Evolutionary conservation across 2,888 invertebrate species (phyloP).

Genomic region (Drosophila setosimentum): DNA sequence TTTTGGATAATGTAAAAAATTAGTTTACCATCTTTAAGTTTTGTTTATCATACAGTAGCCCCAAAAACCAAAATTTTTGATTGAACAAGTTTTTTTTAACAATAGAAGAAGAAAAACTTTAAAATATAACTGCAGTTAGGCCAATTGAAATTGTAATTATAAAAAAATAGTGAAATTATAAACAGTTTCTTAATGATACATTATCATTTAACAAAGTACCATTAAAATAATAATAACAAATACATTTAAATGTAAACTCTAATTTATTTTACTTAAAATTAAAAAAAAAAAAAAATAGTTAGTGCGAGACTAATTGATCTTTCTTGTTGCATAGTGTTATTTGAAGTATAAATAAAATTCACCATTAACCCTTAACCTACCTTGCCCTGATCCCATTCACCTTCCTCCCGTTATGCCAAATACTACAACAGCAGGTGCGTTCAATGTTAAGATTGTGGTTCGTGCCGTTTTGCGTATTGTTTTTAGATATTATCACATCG

Average conservation of each 20-base stretch:
- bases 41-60: slow-evolving; percentile 36
- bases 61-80: slow-evolving; percentile 20
- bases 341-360: slow-evolving; percentile 20
- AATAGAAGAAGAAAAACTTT: slow-evolving; percentile 4
- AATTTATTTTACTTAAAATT: slow-evolving; percentile 1
- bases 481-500: slow-evolving; percentile 76
- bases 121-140: background rate
- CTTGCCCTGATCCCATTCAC: background rate
- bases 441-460: slow-evolving; percentile 42
- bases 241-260: background rate
- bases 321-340: slow-evolving; percentile 50
- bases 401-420: slow-evolving; percentile 56
- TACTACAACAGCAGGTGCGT: slow-evolving; percentile 29
- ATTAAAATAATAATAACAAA: background rate
- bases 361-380: slow-evolving; percentile 18
- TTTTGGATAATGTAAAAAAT: background rate
- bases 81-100: background rate
- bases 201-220: slow-evolving; percentile 3
- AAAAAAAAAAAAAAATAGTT: background rate
- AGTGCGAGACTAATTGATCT: background rate
- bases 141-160: slow-evolving; percentile 1
- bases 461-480: slow-evolving; percentile 52
- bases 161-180: background rate
- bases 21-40: slow-evolving; percentile 2
- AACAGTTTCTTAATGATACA: slow-evolving; percentile 1